Percentiles rank a stretch among this genome's conserved stretches.
Evolutionary conservation across 2,113 vertebrate genomes (phyloP).

Genomic region (Mirza zaza): DNA sequence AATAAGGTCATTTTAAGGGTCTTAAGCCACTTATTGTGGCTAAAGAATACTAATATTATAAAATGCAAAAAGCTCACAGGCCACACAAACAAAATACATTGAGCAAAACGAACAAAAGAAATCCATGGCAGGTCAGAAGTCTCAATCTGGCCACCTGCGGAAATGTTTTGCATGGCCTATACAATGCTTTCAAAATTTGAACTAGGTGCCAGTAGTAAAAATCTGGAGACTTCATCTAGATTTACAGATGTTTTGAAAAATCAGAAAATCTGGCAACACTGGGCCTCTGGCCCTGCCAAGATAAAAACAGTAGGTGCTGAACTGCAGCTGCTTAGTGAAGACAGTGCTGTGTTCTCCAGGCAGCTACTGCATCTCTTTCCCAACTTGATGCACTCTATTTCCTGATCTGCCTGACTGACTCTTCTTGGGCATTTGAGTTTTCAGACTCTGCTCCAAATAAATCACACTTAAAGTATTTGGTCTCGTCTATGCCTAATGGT

Average conservation of each 20-base stretch:
- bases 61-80: neutral
- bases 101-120: neutral
- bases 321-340: accelerated
- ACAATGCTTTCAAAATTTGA: neutral
- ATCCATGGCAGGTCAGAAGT: neutral
- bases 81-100: neutral
- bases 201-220: neutral
- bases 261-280: neutral
- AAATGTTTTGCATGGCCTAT: neutral
- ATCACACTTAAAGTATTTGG: neutral
- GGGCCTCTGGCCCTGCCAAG: neutral
- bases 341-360: too few relatives aligned
- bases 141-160: neutral
- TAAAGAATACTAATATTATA: neutral
- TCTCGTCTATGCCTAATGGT: neutral
- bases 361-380: too few relatives aligned
- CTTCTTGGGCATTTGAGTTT: neutral
- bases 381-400: neutral
- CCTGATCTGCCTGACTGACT: neutral
- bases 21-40: neutral
- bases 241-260: neutral
- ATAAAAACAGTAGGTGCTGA: accelerated
- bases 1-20: neutral
- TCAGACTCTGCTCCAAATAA: neutral
- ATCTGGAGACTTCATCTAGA: neutral